These are phyloP conservation scores for Sesamia inferens DNA, from an alignment of 2,888 invertebrate species.

Conservation along the genomic window DNA sequence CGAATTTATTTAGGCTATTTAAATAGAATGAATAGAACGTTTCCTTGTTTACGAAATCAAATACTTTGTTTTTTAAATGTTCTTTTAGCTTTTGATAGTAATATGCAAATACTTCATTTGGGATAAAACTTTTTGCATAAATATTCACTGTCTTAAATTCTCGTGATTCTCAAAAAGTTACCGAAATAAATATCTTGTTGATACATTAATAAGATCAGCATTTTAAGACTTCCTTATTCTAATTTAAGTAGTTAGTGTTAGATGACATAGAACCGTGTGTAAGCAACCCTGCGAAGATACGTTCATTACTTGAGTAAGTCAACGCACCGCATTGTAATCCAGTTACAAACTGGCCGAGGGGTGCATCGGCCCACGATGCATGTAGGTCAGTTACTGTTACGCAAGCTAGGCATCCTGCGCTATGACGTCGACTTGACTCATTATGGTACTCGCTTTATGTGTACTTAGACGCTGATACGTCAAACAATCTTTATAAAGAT, in stretches of 20 bases:
- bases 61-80: slow-evolving; percentile 36
- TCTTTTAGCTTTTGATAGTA: slow-evolving; percentile 9
- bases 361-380: slow-evolving; percentile 80
- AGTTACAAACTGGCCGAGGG: slow-evolving; percentile 76
- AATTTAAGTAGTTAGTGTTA: neutral
- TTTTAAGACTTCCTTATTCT: slow-evolving; percentile 20
- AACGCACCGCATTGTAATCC: slow-evolving; percentile 77
- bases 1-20: slow-evolving; percentile 76
- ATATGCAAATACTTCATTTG: neutral
- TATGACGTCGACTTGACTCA: slow-evolving; percentile 68
- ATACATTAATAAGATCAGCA: neutral
- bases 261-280: slow-evolving; percentile 20
- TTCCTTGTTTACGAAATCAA: slow-evolving; percentile 70
- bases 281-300: slow-evolving; percentile 32
- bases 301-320: slow-evolving; percentile 71
- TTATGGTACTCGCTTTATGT: slow-evolving; percentile 55
- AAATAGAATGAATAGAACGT: slow-evolving; percentile 68
- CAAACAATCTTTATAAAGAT: neutral
- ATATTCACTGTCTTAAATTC: neutral
- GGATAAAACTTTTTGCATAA: slow-evolving; percentile 5
- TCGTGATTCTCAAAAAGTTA: neutral
- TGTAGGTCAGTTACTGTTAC: slow-evolving; percentile 83
- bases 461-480: slow-evolving; percentile 16
- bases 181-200: neutral
- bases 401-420: slow-evolving; percentile 72